Base-by-base conservation (phyloP, 2,888 invertebrate genomes). In the Agriotes lineatus region DNA sequence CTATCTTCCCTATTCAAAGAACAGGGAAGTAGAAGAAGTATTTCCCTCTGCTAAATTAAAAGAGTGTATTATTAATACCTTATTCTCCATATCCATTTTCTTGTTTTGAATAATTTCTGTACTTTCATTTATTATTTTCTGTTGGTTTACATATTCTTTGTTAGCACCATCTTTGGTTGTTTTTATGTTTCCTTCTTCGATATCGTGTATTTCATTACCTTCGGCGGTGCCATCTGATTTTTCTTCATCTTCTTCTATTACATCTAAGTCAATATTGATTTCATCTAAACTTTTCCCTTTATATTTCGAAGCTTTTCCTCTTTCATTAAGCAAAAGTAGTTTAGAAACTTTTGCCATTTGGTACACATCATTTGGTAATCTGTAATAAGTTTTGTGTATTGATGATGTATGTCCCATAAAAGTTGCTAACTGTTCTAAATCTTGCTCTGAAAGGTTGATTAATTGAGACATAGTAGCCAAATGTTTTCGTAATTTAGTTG, bases 401-500 rank as follows among this genome's bases (percentile, higher is more conserved):
- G 1, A 1, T 16, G 16, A 16, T 4, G 42, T 42, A 16, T 42
- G 42, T 16, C 42, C 42, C 42, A 42, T 42, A 42, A 42, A 42
- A 16, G 16, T 42, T 14, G 42, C 42, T 16, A 42, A 4, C 5
- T 42, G 42, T 37, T 30, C 18, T 19, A 56, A 37, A 19, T 56
- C 56, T 37, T 56, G 37, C n/a, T 19, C 19, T 1, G 18, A 1
- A 3, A 56, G 12, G 12, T 56, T 56, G 9, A 56, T 35, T 10
- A 56, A 1, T 4, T 56, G 56, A 19, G n/a, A 35, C 37, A 56
- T 56, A n/a, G 60, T 60, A 10, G 60, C 48, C 2, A 60, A n/a
- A 35, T 60, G 48, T 48, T 60, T 60, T 1, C 48, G 10, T 48
- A 60, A 48, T 35, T 60, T 60, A 9, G 48, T 60, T 18, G 60